Percentiles rank a stretch among this genome's conserved stretches.
These are phyloP conservation scores for Marmota monax DNA, from an alignment of 2,113 vertebrate genomes.

Conservation along the genomic window DNA sequence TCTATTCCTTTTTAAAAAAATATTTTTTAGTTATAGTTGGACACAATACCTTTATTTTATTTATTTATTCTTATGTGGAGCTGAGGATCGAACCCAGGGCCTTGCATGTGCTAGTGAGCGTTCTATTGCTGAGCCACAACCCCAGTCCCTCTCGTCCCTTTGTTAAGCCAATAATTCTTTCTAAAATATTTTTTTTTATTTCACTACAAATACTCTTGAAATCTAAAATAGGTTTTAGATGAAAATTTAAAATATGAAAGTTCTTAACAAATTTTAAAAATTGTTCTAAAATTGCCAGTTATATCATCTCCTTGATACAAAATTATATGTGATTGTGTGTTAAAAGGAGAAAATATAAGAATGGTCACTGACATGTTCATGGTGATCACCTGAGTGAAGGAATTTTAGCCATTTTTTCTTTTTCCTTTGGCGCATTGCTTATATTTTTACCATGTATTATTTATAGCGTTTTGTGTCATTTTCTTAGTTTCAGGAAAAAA, in stretches of 20 bases:
- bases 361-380: neutral
- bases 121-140: no score
- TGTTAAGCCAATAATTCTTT: constrained; percentile 3
- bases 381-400: neutral
- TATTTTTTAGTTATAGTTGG: no score
- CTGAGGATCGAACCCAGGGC: no score
- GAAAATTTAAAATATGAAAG: neutral
- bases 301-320: neutral
- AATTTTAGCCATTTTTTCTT: constrained; percentile 30
- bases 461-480: neutral
- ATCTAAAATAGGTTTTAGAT: neutral
- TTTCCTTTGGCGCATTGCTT: neutral
- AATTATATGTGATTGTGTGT: neutral
- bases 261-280: neutral
- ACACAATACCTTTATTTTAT: no score
- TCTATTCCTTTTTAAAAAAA: neutral
- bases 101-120: no score
- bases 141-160: no score
- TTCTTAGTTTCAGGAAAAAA: neutral
- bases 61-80: no score
- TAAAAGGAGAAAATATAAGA: constrained; percentile 8
- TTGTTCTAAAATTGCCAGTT: neutral
- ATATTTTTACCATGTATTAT: neutral
- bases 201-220: neutral
- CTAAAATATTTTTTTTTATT: neutral